Evolutionary conservation across 2,797 vertebrate genomes (phyloP), one percentile per base, ranked within the genome.

Genomic region (Zenarchopterus dispar): DNA sequence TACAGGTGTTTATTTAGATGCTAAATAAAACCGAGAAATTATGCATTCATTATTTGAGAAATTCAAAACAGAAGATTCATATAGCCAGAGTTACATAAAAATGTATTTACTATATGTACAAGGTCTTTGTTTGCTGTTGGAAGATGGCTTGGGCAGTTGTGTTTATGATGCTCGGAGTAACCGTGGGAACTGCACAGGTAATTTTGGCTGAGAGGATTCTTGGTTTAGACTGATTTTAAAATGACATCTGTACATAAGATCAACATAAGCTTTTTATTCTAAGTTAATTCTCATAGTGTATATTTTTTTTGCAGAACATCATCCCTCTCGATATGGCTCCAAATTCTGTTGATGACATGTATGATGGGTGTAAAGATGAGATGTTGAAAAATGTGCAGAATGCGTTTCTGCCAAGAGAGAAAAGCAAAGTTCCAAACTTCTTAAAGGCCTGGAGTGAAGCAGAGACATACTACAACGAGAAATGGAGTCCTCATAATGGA

Each of bases 311-410:
- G 24, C 39, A 52, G 48, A 33, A 16, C n/a, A 7, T 33, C 19
- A 1, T 43, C 28, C 17, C 46, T 1, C 39, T 85, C 48, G 70
- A 82, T 44, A 47, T 78, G 67, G 67, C 73, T 61, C 53, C 16
- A 16, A 31, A 78, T 0, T 16, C 80, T 19, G 74, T 81, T 5
- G 84, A 89, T 55, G 82, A 87, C 56, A 78, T 78, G 77, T 84
- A 77, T 36, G 0, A 1, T 0, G 73, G 70, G 7, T 88, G 77
- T 68, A 69, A 44, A 51, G 57, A 71, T 10, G 4, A 69, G n/a
- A 85, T 86, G 82, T 50, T 60, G 36, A 2, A 18, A 44, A 75
- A 10, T 31, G 80, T 84, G 43, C 48, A 36, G 44, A 70, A 54
- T 0, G 52, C 76, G 23, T 81, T 81, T 19, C 66, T 88, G 24